These are phyloP conservation scores for Argyresthia albistria DNA, from an alignment of 2,888 invertebrate genomes.

Conservation along the genomic window DNA sequence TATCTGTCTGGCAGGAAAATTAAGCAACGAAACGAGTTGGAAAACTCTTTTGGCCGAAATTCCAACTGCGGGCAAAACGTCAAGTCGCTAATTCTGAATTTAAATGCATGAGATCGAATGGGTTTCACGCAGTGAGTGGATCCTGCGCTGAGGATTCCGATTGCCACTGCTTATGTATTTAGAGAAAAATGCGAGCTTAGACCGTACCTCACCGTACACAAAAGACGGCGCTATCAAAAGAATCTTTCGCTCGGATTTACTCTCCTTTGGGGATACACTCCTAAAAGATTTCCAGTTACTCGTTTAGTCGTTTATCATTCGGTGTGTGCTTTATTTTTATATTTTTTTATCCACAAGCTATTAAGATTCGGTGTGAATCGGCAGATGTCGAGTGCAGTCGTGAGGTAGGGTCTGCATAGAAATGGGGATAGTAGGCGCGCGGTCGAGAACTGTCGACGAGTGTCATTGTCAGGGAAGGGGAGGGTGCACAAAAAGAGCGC, in stretches of 20 bases:
- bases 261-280: conserved; percentile 11
- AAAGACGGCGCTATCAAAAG: conserved; percentile 40
- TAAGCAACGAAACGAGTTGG: conserved; percentile 35
- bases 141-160: conserved; percentile 45
- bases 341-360: conserved; percentile 19
- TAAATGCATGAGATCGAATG: conserved; percentile 71
- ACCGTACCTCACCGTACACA: conserved; percentile 38
- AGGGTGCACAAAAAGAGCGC: conserved; percentile 48
- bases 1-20: conserved; percentile 17
- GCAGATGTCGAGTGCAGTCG: conserved; percentile 52
- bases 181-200: conserved; percentile 43
- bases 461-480: conserved; percentile 44
- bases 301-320: not conserved
- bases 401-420: conserved; percentile 36
- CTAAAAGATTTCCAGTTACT: not conserved
- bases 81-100: conserved; percentile 69
- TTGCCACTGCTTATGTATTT: conserved; percentile 61
- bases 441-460: conserved; percentile 17
- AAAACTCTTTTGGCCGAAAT: conserved; percentile 38
- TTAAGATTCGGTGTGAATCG: conserved; percentile 38
- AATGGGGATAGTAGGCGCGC: conserved; percentile 21
- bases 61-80: conserved; percentile 50
- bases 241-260: conserved; percentile 37
- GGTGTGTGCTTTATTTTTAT: not conserved
- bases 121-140: conserved; percentile 51